Evolutionary conservation across 2,113 vertebrate genomes (phyloP), one percentile per base, ranked within the genome.

Genomic region (Chrysemys picta): DNA sequence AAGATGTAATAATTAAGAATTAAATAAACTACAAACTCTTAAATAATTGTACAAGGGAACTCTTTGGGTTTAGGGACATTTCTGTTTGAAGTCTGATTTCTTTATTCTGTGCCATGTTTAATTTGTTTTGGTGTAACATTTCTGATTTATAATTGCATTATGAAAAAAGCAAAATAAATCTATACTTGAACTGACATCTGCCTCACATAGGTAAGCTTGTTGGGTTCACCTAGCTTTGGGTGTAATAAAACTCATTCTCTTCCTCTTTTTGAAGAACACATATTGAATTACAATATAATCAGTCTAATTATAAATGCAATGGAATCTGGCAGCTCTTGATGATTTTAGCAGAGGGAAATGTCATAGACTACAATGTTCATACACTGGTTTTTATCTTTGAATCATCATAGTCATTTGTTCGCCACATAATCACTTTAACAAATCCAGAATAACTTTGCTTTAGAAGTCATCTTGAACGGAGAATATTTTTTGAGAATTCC

Each of bases 211-310:
- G 82, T 95, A 96, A 91, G 85, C 56, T 89, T 96, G 35, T 89
- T 94, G 24, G 53, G 49, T 90, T 97, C 89, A 89, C 88, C 69
- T 89, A 92, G 54, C 49, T 93, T 92, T 93, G 31, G 35, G 17
- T 96, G 5, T 93, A 90, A 94, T 95, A 87, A 96, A 93, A 91
- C 78, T 82, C 21, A 85, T 92, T 95, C 47, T 95, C 35, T 93
- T 97, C 50, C 94, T 94, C 84, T 95, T 94, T 95, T 65, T 96
- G 80, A 96, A 96, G 87, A 96, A 90, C 88, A 93, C 53, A 92
- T 91, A 59, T 95, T 98, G 93, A 94, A 97, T 98, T 98, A 97
- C 93, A 97, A 96, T 96, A 88, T 93, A 97, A 96, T 95, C 56
- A 95, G 94, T 91, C 93, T 90, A 96, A 97, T 97, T 97, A 96